phyloP scores from a whole-genome alignment of 2,113 vertebrate species.

The Glaucomys volans region DNA sequence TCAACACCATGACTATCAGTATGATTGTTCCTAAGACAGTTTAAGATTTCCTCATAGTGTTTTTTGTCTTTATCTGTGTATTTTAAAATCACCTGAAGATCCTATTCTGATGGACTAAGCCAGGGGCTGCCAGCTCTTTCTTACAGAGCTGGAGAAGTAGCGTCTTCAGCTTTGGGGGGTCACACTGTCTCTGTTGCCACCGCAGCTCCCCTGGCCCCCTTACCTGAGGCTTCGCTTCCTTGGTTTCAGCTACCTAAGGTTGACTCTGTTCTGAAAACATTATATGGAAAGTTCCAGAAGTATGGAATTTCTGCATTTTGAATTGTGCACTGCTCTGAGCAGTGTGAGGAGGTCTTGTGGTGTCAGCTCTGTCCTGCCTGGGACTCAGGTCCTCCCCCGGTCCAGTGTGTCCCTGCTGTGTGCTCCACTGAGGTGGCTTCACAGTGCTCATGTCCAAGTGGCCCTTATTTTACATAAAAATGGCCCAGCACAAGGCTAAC shows the following conservation, averaged over 20 bases:
- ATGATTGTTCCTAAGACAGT: not conserved
- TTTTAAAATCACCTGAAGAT: not conserved
- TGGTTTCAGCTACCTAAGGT: not conserved
- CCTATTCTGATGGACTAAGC: not conserved
- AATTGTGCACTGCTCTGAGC: not conserved
- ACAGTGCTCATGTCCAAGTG: not conserved
- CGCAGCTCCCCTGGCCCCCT: too few relatives aligned
- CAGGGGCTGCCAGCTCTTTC: not conserved
- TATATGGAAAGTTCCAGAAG: not conserved
- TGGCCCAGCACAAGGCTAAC: not conserved
- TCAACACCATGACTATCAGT: not conserved
- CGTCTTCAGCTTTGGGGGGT: too few relatives aligned
- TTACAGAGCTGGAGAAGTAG: not conserved
- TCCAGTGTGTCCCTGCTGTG: fast-evolving
- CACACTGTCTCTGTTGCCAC: fast-evolving
- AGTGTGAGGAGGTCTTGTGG: not conserved
- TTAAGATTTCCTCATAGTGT: not conserved
- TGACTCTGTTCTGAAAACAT: not conserved
- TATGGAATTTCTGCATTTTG: not conserved
- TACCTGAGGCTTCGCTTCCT: not conserved
- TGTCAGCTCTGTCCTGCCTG: not conserved
- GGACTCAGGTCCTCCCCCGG: not conserved
- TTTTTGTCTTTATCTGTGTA: not conserved
- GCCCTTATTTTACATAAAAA: not conserved
- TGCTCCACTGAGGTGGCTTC: too few relatives aligned